Percentiles rank a stretch among this genome's conserved stretches.
These are phyloP conservation scores for Zapornia atra DNA, from an alignment of 2,113 vertebrate species.

Conservation along the genomic window DNA sequence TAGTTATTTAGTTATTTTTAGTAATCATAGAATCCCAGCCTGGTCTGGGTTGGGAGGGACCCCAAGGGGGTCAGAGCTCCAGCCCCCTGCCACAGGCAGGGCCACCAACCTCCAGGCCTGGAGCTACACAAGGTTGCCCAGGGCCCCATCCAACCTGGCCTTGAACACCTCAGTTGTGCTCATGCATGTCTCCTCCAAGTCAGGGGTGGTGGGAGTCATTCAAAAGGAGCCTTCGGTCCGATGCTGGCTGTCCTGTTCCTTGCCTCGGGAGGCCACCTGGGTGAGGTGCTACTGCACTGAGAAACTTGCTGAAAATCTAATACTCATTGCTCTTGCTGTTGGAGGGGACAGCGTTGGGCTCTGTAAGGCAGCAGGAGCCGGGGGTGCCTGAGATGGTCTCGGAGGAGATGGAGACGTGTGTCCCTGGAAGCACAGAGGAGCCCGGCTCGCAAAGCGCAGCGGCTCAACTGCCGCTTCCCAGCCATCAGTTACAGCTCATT, in stretches of 20 bases:
- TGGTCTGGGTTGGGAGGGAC: too few species aligned
- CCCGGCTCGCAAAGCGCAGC: not conserved
- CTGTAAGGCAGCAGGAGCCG: not conserved
- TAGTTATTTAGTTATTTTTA: not conserved
- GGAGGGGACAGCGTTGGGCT: rapidly evolving
- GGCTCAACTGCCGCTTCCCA: not conserved
- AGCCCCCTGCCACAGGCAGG: too few species aligned
- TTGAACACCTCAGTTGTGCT: too few species aligned
- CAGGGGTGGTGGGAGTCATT: not conserved
- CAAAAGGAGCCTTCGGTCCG: not conserved
- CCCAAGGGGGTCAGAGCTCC: too few species aligned
- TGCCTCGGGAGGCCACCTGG: not conserved
- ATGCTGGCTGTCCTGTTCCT: not conserved
- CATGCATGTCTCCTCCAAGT: too few species aligned
- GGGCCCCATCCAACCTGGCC: too few species aligned
- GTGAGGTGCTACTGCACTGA: not conserved
- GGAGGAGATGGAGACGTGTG: not conserved
- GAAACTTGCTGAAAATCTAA: not conserved
- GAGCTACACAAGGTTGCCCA: too few species aligned
- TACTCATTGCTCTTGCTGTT: rapidly evolving
- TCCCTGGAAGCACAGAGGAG: not conserved
- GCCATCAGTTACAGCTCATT: not conserved
- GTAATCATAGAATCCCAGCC: too few species aligned
- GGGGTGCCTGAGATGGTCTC: not conserved
- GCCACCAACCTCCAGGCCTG: too few species aligned